Evolutionary conservation across 2,888 invertebrate genomes (phyloP), one percentile per base, ranked within the genome.

Genomic region (Erpobdella octoculata): DNA sequence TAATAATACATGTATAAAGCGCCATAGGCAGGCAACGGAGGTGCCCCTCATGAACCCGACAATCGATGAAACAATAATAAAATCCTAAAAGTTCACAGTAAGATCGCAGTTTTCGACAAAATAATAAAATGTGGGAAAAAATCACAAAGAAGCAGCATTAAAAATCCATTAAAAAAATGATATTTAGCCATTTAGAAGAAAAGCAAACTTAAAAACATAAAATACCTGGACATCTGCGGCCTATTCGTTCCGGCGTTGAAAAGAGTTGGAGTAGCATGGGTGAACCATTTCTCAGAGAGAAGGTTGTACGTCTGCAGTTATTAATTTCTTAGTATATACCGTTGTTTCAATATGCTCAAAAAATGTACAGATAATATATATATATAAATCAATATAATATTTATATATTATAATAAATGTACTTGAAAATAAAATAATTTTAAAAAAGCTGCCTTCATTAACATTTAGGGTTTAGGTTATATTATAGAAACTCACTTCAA

Each of bases 261-360:
- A 38, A 98, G 86, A 0, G 98, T 98, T 0, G 98, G 96, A 36
- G 95, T 94, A 2, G 96, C 97, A 85, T 98, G 97, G 0, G 95
- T 98, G 81, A 98, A 98, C 86, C 91, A 96, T 78, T 90, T 84
- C 81, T 95, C 93, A 0, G 97, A 97, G 77, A 98, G 85, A 73
- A 92, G 86, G 82, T 98, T 93, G 84, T 98, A 98, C 0, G 97
- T 96, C 85, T 84, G 77, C 74, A 53, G 28, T 53, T 28, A 53
- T 48, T 48, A 9, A 48, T 21, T 9, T 48, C 21, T 8, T 8
- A 53, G 53, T 53, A 6, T 6, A 53, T 6, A 53, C 3, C n/a
- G 28, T 2, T 9, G 25, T 5, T 9, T 21, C 48, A 48, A 21
- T 2, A 48, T 48, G 5, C 4, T 48, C 25, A 6, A 53, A 53